phyloP scores from a whole-genome alignment of 2,888 invertebrate species.

The Brenthis daphne region DNA sequence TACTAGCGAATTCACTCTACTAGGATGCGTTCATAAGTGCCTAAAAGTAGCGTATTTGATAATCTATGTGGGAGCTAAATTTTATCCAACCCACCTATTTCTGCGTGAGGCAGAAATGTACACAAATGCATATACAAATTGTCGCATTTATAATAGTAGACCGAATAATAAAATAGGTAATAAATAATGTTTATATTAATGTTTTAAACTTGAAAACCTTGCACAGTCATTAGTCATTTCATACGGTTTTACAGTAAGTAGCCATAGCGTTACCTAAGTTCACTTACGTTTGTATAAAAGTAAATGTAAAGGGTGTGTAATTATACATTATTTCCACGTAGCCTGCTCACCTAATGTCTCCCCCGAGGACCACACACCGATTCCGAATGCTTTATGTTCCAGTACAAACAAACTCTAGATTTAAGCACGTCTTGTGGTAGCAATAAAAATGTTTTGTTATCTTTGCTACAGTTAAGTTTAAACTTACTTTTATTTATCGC shows the following conservation, averaged over 20 bases:
- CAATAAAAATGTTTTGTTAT: constrained; percentile 21
- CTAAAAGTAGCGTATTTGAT: too few species aligned
- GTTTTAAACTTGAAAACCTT: not conserved
- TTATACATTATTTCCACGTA: constrained; percentile 30
- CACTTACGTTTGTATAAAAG: constrained; percentile 10
- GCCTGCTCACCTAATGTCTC: constrained; percentile 37
- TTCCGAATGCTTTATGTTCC: constrained; percentile 39
- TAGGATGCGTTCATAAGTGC: too few species aligned
- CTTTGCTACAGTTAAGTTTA: constrained; percentile 1
- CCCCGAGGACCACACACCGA: constrained; percentile 35
- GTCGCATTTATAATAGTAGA: too few species aligned
- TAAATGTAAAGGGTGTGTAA: constrained; percentile 23
- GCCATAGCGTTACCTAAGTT: constrained; percentile 5
- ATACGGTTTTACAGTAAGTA: not conserved
- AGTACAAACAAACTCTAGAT: constrained; percentile 35
- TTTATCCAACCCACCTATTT: too few species aligned
- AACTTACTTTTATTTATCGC: constrained; percentile 1
- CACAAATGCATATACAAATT: too few species aligned
- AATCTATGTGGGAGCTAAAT: too few species aligned
- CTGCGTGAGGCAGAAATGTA: too few species aligned
- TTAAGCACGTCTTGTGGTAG: constrained; percentile 25
- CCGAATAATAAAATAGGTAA: too few species aligned
- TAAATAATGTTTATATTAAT: not conserved
- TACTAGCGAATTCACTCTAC: too few species aligned
- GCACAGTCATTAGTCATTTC: constrained; percentile 1